These are phyloP conservation scores for Pterois miles DNA, from an alignment of 2,797 vertebrate species.

Conservation along the genomic window DNA sequence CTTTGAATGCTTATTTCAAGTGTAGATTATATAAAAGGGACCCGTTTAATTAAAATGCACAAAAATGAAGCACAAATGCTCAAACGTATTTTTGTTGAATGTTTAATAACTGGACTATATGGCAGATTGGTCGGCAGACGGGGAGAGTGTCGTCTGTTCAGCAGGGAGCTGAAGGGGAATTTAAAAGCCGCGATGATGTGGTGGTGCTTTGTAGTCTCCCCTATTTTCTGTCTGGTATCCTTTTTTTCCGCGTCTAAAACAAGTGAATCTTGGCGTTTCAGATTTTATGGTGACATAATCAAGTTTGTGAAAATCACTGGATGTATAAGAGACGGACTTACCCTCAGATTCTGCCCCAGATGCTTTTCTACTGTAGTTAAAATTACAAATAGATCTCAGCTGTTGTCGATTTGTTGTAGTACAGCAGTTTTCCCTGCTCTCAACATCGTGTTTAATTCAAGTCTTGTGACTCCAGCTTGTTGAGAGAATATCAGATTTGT, in stretches of 20 bases:
- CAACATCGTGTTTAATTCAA: slow-evolving; percentile 34
- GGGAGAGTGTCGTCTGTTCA: background rate
- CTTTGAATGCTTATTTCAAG: background rate
- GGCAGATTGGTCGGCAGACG: background rate
- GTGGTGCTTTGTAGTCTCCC: background rate
- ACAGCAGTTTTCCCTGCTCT: slow-evolving; percentile 11
- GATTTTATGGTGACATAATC: background rate
- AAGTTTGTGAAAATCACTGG: background rate
- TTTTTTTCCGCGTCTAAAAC: background rate
- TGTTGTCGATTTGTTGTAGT: background rate
- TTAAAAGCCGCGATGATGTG: background rate
- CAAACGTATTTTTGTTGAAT: background rate
- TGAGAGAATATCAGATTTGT: slow-evolving; percentile 43
- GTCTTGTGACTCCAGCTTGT: slow-evolving; percentile 53
- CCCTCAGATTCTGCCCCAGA: background rate
- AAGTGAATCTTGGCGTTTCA: background rate
- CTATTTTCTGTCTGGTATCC: slow-evolving; percentile 1
- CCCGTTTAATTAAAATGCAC: background rate
- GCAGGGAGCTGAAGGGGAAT: background rate
- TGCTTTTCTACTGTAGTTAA: background rate
- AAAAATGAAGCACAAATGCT: background rate
- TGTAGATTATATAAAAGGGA: background rate
- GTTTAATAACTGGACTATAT: background rate
- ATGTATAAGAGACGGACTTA: background rate
- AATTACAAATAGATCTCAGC: background rate